Conservation (phyloP, 2,113 vertebrate species). For the Anolis carolinensis region DNA sequence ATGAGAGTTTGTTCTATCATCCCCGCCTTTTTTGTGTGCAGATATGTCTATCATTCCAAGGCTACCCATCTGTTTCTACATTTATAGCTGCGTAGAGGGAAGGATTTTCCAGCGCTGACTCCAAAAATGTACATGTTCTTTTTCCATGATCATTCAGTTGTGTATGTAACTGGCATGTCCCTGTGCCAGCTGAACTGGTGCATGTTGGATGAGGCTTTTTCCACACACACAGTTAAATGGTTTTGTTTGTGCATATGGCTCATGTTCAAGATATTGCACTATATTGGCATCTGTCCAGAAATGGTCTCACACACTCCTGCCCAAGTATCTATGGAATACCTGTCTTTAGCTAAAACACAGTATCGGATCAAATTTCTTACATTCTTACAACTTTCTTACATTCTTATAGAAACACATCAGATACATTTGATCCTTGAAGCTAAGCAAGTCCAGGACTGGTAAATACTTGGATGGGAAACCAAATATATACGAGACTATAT, state of each 20-base stretch:
- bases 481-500: no score
- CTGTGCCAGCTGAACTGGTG: not conserved
- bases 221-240: not conserved
- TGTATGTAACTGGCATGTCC: not conserved
- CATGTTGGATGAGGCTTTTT: not conserved
- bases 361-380: not conserved
- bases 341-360: not conserved
- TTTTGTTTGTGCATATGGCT: not conserved
- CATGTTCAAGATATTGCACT: not conserved
- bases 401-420: no score
- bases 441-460: no score
- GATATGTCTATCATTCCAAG: conserved; percentile 21
- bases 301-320: not conserved
- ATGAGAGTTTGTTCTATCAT: conserved; percentile 26
- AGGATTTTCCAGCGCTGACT: not conserved
- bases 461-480: no score
- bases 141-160: not conserved
- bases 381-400: no score
- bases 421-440: no score
- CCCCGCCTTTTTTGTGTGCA: conserved; percentile 2
- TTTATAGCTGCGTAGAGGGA: not conserved
- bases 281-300: conserved; percentile 22
- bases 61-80: conserved; percentile 37
- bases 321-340: not conserved
- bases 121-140: not conserved